Percentiles rank a stretch among this genome's conserved stretches.
Evolutionary conservation across 2,797 vertebrate species (phyloP).

Genomic region (Premnoplex brunnescens): DNA sequence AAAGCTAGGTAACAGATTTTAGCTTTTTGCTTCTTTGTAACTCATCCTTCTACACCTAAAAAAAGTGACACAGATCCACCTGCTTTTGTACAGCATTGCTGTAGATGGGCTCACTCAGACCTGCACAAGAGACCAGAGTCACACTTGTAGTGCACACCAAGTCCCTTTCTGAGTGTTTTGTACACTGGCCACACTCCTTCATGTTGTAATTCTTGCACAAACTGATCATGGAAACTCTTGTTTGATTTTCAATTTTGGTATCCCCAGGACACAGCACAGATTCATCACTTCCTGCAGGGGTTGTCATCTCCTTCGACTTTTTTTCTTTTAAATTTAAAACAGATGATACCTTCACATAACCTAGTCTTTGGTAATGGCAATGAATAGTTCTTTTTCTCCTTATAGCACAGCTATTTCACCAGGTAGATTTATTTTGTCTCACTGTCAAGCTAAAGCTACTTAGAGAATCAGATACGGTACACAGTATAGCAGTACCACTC

Average conservation of each 20-base stretch:
- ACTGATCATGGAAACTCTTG: not conserved
- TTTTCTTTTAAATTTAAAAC: not conserved
- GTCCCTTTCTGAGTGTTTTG: not conserved
- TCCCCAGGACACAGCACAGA: not conserved
- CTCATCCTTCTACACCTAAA: not conserved
- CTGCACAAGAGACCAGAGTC: not conserved
- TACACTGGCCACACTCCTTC: not conserved
- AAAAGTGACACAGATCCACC: not conserved
- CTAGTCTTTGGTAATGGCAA: not conserved
- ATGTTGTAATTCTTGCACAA: not conserved
- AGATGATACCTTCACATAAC: not conserved
- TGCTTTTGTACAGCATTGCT: not conserved
- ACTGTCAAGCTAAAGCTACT: not conserved
- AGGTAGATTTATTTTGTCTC: not conserved
- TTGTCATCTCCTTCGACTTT: not conserved
- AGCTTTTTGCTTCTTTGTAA: not conserved
- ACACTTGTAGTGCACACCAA: fast-evolving
- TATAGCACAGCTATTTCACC: not conserved
- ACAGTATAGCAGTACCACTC: not conserved
- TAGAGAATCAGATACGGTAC: not conserved
- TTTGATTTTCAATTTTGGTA: not conserved
- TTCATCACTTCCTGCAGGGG: not conserved
- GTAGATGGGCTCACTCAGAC: not conserved
- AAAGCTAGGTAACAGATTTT: not conserved
- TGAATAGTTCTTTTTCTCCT: not conserved